Base-by-base conservation (phyloP, 2,113 vertebrate genomes). In the Rhegmatorhina hoffmannsi region DNA sequence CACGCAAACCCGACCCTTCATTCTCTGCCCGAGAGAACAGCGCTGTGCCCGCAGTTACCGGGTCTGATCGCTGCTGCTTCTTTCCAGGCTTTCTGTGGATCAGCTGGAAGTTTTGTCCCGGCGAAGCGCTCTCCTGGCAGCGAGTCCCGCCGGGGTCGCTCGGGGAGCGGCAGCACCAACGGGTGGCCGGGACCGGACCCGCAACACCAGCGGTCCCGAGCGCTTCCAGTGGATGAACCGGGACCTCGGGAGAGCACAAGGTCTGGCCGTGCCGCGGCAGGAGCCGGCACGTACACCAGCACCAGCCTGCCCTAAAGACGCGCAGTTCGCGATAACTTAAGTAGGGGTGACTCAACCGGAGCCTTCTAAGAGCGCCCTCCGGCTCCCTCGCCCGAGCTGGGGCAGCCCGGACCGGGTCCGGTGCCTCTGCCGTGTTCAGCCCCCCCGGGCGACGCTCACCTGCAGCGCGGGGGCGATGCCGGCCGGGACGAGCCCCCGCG, bases 41-140 rank as follows among this genome's bases (percentile, higher is more conserved):
- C 93, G 96, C 97, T 91, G 97, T 92, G 96, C 97, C 97, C 91
- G 82, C 85, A 90, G 97, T 98, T 97, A 98, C 98, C 97, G 49
- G 40, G 70, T 97, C 97, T 40, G 85, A 81, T 76, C 76, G 0
- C 80, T 72, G 84, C 96, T 73, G 85, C 89, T 96, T 84, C 98
- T 96, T 97, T 96, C 97, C 98, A 95, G 93, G 94, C 91, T 94
- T 84, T 38, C 84, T 26, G 68, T 50, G 44, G 84, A 63, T 53
- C 11, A 59, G 82, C 3, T 6, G 53, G 40, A 87, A 86, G 53
- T 43, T 43, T 58, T 20, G 70, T 47, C 74, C 62, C 4, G 38
- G 20, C 46, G 43, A 8, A 72, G 69, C 31, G 67, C 66, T 12
- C 73, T 85, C 59, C 92, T 7, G 91, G 87, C 94, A 87, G 78